phyloP scores from a whole-genome alignment of 2,888 invertebrate genomes.

The Epinotia brunnichana region DNA sequence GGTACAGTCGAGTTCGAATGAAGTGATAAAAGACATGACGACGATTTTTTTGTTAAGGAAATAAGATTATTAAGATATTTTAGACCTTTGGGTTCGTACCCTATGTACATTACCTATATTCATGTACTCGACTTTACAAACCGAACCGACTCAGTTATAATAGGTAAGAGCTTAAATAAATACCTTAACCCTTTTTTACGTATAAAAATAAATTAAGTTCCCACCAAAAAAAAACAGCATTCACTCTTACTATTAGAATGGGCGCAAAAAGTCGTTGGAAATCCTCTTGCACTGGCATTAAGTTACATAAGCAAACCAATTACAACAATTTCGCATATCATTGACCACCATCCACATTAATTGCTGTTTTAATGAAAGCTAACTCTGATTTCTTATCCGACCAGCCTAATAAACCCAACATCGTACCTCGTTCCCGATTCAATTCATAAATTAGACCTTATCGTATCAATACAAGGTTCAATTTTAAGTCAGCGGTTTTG shows the following conservation, averaged over 20 bases:
- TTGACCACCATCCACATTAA: conserved; percentile 3
- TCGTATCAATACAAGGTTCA: background rate
- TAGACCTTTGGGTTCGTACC: no score
- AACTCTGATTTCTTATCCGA: conserved; percentile 13
- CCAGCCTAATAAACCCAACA: background rate
- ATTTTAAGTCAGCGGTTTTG: background rate
- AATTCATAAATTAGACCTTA: background rate
- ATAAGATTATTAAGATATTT: no score
- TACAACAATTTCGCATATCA: conserved; percentile 4
- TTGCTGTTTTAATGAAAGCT: conserved; percentile 14
- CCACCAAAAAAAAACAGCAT: background rate
- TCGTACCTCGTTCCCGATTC: background rate
- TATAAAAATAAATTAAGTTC: no score
- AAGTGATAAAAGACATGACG: no score
- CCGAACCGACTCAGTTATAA: no score
- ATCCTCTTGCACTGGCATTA: background rate
- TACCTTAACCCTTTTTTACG: no score
- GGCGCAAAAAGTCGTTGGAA: background rate
- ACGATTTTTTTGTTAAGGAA: no score
- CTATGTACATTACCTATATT: no score
- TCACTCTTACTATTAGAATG: background rate
- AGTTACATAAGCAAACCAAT: background rate
- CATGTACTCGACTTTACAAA: no score
- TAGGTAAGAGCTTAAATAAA: no score
- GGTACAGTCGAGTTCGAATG: no score